Base-by-base conservation (phyloP, 1,140 invertebrate genomes). In the Tetramorium simillimum region DNA sequence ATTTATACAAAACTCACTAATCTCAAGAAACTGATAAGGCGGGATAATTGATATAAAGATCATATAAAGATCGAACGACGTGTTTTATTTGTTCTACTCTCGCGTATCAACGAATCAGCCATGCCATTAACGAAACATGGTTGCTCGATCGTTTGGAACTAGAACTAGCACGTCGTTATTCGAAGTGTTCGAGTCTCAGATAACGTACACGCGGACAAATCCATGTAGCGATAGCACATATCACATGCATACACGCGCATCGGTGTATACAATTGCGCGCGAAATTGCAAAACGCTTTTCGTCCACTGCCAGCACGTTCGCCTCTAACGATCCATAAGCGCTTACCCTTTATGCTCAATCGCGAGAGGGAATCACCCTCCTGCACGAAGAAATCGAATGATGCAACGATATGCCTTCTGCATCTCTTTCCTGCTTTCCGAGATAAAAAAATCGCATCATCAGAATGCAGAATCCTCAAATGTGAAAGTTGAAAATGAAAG, bases 271-370 rank as follows among this genome's bases (percentile, higher is more conserved):
- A 53, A 70, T 86, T 37, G 40, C 33, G 56, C 6, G 40, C 56
- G 75, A 88, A 86, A 88, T 88, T 88, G 82, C 56, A 86, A 70
- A 88, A 86, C 65, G 63, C 43, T 63, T 40, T 49, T 53, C 63
- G 58, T 73, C 33, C 69, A 56, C 58, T 53, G 46, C 56, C 58
- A 65, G 67, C 85, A 86, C 77, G 77, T 86, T 62, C 58, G 46
- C n/a, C 37, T 21, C 75, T 88, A 88, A 78, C 73, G 65, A 78
- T 86, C 73, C 65, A 88, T 86, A 72, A 88, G 67, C 86, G 72
- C 58, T 49, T 65, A 40, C 73, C 18, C 51, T 85, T 75, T 84
- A 60, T 63, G n/a, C 7, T 24, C 21, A 18, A 70, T 60, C n/a
- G 51, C 0, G 28, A 7, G 28, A 33, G 7, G 28, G 16, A 7